Percentiles rank a stretch among this genome's conserved stretches.
Evolutionary conservation across 2,888 invertebrate genomes (phyloP).

Genomic region (Pollenia labialis): DNA sequence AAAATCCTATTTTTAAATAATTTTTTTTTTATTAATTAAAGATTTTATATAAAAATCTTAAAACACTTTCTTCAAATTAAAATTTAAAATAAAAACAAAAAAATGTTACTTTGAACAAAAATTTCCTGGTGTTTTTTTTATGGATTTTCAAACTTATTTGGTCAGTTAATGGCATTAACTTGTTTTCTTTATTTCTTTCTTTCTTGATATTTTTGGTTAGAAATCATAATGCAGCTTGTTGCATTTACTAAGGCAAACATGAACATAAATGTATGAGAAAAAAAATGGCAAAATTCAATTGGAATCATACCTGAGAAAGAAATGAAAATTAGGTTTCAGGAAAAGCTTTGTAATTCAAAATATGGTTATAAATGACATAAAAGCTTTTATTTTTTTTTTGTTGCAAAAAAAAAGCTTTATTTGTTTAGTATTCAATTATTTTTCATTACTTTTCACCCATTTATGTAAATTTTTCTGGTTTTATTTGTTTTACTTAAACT

Average conservation of each 20-base stretch:
- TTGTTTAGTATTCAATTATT: background rate
- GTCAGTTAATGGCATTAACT: constrained; percentile 38
- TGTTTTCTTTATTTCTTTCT: constrained; percentile 11
- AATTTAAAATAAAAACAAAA: too few relatives aligned
- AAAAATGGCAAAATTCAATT: constrained; percentile 18
- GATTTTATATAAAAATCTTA: background rate
- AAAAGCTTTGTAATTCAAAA: constrained; percentile 35
- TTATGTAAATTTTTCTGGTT: constrained; percentile 36
- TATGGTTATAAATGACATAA: background rate
- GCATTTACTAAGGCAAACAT: background rate
- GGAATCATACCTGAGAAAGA: constrained; percentile 7
- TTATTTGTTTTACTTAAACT: constrained; percentile 17
- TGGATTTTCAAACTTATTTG: constrained; percentile 18
- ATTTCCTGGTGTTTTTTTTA: constrained; percentile 49
- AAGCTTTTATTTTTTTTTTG: constrained; percentile 14
- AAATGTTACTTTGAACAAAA: background rate
- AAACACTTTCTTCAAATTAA: constrained; percentile 43
- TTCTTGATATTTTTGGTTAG: constrained; percentile 29
- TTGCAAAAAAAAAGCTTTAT: background rate
- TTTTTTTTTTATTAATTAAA: background rate
- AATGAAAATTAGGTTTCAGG: constrained; percentile 64
- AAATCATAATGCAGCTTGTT: constrained; percentile 54
- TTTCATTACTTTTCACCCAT: constrained; percentile 6
- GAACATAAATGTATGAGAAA: background rate
- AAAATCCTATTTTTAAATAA: background rate